Conservation (phyloP, 2,797 vertebrate genomes). For the Lophius americanus region DNA sequence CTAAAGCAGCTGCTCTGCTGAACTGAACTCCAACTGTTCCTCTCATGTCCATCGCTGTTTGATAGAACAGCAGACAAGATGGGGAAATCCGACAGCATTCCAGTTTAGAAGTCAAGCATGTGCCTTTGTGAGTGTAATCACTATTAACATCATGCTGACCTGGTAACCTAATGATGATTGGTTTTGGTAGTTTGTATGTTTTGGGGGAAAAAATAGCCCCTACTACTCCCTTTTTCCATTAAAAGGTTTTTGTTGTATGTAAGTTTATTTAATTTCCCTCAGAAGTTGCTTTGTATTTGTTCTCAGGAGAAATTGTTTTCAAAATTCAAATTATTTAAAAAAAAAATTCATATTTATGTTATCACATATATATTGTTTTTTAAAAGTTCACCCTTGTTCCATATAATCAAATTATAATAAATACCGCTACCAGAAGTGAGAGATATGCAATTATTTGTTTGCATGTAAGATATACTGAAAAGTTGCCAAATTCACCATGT, state of each 20-base stretch:
- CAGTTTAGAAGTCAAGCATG: constrained; percentile 29
- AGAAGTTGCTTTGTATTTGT: too few species aligned
- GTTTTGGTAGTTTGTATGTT: constrained; percentile 5
- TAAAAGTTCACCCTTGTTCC: not conserved
- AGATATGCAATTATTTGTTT: too few species aligned
- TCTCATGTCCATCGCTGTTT: not conserved
- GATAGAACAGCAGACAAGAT: constrained; percentile 27
- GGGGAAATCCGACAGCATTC: constrained; percentile 32
- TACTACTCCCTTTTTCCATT: too few species aligned
- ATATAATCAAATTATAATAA: not conserved
- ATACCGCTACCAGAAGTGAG: too few species aligned
- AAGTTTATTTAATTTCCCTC: too few species aligned
- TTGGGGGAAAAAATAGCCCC: not conserved
- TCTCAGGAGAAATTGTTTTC: too few species aligned
- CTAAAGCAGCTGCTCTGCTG: constrained; percentile 50
- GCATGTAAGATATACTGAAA: too few species aligned
- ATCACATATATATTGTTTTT: not conserved
- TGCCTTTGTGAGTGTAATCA: constrained; percentile 4
- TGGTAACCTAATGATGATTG: not conserved
- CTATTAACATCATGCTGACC: constrained; percentile 17
- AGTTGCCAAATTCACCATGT: too few species aligned
- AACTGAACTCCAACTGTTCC: constrained; percentile 6
- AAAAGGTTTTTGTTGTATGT: too few species aligned
- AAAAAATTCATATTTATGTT: too few species aligned
- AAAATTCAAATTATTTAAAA: too few species aligned